These are phyloP conservation scores for Paramacrobiotus metropolitanus DNA, from an alignment of 1,140 invertebrate species.

Conservation along the genomic window DNA sequence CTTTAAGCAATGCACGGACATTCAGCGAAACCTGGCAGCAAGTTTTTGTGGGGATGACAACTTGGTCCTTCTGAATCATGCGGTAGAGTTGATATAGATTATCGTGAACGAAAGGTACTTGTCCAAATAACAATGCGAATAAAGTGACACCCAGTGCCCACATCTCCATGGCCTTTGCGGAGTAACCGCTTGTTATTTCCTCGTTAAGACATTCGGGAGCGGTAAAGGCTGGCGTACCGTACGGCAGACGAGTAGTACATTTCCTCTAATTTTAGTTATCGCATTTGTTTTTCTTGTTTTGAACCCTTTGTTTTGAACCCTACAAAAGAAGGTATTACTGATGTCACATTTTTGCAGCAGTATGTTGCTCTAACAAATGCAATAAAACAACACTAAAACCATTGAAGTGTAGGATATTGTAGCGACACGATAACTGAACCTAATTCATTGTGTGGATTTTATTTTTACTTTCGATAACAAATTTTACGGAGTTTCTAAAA, in stretches of 20 bases:
- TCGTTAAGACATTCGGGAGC: background rate
- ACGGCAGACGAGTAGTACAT: background rate
- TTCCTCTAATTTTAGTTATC: too few relatives aligned
- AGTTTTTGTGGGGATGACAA: background rate
- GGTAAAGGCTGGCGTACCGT: background rate
- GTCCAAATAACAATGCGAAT: conserved; percentile 62
- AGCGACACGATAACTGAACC: too few relatives aligned
- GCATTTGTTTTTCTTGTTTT: too few relatives aligned
- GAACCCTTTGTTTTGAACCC: too few relatives aligned
- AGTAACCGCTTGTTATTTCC: background rate
- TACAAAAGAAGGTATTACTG: too few relatives aligned
- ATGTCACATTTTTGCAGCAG: too few relatives aligned
- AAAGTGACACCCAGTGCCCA: conserved; percentile 88
- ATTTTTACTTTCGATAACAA: too few relatives aligned
- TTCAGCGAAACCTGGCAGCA: background rate
- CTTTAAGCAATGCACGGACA: background rate
- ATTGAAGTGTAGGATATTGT: too few relatives aligned
- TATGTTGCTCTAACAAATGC: too few relatives aligned
- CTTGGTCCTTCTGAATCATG: conserved; percentile 48
- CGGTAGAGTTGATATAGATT: conserved; percentile 48
- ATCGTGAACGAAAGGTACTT: conserved; percentile 57
- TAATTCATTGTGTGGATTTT: too few relatives aligned
- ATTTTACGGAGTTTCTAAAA: too few relatives aligned
- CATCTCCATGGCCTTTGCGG: conserved; percentile 52
- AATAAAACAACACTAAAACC: too few relatives aligned